Percentiles rank a stretch among this genome's conserved stretches.
Conservation (phyloP, 2,888 invertebrate species). For the Enchytraeus crypticus region DNA sequence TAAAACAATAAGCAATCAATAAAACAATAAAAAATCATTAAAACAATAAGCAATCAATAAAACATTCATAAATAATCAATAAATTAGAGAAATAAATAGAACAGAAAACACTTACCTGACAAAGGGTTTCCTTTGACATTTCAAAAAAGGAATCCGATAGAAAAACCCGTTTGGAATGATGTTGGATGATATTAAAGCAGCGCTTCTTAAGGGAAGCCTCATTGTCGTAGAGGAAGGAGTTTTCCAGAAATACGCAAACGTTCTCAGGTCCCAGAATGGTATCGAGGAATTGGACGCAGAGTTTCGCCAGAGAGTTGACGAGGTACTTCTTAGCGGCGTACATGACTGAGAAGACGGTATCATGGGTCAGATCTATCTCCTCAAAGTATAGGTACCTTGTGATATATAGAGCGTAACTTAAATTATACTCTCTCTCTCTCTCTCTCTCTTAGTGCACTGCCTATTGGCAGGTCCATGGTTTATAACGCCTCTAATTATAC, state of each 20-base stretch:
- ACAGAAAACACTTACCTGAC: no score
- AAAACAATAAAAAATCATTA: no score
- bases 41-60: no score
- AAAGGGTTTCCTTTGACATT: constrained; percentile 9
- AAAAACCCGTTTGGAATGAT: constrained; percentile 11
- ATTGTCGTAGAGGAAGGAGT: constrained; percentile 45
- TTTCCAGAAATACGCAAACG: constrained; percentile 45
- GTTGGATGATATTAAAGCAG: constrained; percentile 11
- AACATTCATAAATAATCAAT: no score
- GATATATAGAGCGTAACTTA: neutral
- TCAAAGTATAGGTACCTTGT: constrained; percentile 30
- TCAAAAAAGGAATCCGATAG: constrained; percentile 12
- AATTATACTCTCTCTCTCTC: neutral
- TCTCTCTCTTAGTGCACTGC: no score
- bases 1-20: no score
- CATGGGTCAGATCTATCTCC: constrained; percentile 27
- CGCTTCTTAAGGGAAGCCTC: constrained; percentile 53
- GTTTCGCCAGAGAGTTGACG: constrained; percentile 22
- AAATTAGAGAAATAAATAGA: no score
- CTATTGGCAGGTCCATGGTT: no score
- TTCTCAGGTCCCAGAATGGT: constrained; percentile 30
- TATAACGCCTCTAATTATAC: no score
- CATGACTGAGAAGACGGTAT: constrained; percentile 27
- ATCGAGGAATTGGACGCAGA: constrained; percentile 26
- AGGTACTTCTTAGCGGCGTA: constrained; percentile 32